Evolutionary conservation across 2,888 invertebrate genomes (phyloP), one percentile per base, ranked within the genome.

Genomic region (Lordiphosa andalusiaca): DNA sequence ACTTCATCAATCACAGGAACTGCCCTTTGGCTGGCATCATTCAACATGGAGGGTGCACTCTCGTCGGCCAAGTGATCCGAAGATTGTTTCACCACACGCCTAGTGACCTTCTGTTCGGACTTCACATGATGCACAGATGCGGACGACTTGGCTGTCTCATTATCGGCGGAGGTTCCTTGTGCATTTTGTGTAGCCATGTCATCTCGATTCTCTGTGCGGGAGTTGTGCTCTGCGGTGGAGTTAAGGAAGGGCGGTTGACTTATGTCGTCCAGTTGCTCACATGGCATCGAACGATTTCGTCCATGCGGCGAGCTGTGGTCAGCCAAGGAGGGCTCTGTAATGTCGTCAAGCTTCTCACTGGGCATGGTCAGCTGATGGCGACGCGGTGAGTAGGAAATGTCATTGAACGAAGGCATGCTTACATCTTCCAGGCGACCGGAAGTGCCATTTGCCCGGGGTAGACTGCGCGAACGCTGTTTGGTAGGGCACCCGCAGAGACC

Each of bases 351-450:
- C 16, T 41, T 38, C 12, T 54, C 58, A 13, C 13, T 41, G 12
- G 38, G 13, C 41, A 39, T 4, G 3, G 9, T 38, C 2, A 41
- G 25, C 0, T 49, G 42, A 38, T 49, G 48, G 13, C 36, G 23
- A 10, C 48, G 23, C 13, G 48, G 48, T 37, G 30, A 25, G 6
- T 33, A 13, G 2, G 36, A 41, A 16, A 41, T 49, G 3, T 66
- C 44, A 6, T 30, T 33, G 4, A 35, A 36, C 2, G 61, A 53
- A 9, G 67, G 67, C 51, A 51, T 47, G n/a, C 36, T 40, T 3
- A 35, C 49, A 19, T 55, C 49, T 23, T 54, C 67, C 48, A 66
- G 9, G 2, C 60, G 19, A 12, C 9, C 6, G 1, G 6, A 38
- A 37, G 2, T 40, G 4, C 9, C 23, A 9, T 38, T 12, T 3